Conservation (phyloP, 2,113 vertebrate species). For the Abramis brama region DNA sequence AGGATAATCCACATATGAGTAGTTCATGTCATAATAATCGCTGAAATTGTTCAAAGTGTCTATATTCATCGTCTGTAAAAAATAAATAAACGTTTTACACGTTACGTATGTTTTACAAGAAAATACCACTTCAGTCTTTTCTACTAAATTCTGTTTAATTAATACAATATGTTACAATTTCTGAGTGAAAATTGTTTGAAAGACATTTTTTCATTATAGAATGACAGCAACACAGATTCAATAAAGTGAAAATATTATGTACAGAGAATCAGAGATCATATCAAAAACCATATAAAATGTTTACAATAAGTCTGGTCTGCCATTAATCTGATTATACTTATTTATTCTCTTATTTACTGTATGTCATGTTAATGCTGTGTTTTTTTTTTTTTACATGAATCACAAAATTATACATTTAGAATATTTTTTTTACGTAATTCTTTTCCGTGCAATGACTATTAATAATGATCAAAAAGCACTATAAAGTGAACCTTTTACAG, state of each 20-base stretch:
- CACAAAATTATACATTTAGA: neutral
- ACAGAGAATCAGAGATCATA: neutral
- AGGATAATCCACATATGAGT: neutral
- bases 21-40: neutral
- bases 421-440: neutral
- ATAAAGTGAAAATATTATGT: neutral
- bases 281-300: neutral
- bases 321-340: no score
- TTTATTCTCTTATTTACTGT: neutral
- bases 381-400: neutral
- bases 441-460: neutral
- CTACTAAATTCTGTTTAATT: no score
- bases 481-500: neutral
- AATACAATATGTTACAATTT: no score
- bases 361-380: neutral
- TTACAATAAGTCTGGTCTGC: no score
- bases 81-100: no score
- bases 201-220: no score
- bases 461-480: neutral
- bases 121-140: neutral
- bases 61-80: neutral
- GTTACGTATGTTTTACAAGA: neutral
- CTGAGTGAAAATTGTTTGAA: no score
- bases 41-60: neutral
- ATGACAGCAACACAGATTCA: neutral